Base-by-base conservation (phyloP, 2,113 vertebrate species). In the Corydoras sp. region DNA sequence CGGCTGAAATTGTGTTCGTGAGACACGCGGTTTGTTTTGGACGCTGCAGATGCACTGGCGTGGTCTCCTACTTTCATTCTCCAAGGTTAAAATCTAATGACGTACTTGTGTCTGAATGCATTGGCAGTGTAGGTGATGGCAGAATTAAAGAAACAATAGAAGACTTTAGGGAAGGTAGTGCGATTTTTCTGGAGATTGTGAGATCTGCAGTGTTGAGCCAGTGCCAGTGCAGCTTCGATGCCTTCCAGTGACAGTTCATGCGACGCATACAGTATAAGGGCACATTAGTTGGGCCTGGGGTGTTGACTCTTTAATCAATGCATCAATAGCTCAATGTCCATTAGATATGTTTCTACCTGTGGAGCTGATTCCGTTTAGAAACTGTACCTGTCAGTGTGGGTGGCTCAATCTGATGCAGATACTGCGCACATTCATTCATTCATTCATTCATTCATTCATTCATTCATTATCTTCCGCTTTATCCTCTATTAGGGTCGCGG, bases 161-260 rank as follows among this genome's bases (percentile, higher is more conserved):
- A 24, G 18, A 24, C 18, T 24, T 24, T 24, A 24, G 1, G 30
- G 9, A 58, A 48, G 31, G 66, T 29, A 14, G 32, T 58, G 14
- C 2, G 29, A 30, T 18, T 49, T 13, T 66, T 54, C 9, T 69
- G 18, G 30, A 59, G 62, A 13, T 29, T 48, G 63, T 35, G 56
- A 13, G 0, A 32, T 68, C 74, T 76, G 74, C 74, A 76, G 74
- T 68, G 69, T 72, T 76, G 74, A 72, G 48, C 49, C 63, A 9
- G 63, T 58, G 75, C 75, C 75, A 76, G 69, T 24, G 54, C 1
- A 31, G 30, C 11, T 13, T 53, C 15, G 18, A 35, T 65, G 35
- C 30, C 24, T 10, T 54, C n/a, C 43, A 48, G 13, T 15, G 11
- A 35, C 9, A 51, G 51, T 56, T 30, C 32, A 56, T 14, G 65